Conservation (phyloP, 2,888 invertebrate species). For the Drosophila testacea region DNA sequence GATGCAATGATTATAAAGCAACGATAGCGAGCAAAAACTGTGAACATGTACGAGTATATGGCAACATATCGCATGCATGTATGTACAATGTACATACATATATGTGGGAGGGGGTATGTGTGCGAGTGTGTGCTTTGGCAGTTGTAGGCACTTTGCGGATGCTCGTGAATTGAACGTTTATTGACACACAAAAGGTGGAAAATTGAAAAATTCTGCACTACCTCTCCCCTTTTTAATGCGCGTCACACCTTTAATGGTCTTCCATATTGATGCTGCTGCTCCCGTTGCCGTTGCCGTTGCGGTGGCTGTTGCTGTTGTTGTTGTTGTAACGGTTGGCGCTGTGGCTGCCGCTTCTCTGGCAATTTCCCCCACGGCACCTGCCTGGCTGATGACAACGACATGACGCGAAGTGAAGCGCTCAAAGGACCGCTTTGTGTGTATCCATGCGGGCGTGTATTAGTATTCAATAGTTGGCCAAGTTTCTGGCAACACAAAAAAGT, state of each 20-base stretch:
- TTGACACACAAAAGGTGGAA: conserved; percentile 79
- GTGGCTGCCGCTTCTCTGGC: conserved; percentile 33
- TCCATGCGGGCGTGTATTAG: conserved; percentile 66
- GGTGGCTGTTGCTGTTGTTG: not conserved
- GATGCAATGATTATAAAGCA: conserved; percentile 75
- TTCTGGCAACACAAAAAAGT: conserved; percentile 36
- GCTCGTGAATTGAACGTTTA: conserved; percentile 80
- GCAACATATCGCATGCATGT: not conserved
- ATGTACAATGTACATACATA: conserved; percentile 8
- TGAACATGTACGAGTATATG: conserved; percentile 15
- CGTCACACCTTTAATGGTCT: conserved; percentile 61
- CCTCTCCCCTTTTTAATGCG: conserved; percentile 58
- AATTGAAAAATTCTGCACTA: conserved; percentile 76
- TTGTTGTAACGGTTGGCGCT: conserved; percentile 26
- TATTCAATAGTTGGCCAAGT: conserved; percentile 75
- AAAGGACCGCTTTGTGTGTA: conserved; percentile 74
- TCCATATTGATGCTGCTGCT: conserved; percentile 32
- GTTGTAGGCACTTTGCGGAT: conserved; percentile 79
- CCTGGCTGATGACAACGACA: conserved; percentile 52
- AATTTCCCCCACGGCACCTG: conserved; percentile 54
- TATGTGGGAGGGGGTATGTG: conserved; percentile 11
- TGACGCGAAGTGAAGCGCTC: conserved; percentile 49
- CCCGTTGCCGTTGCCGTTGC: not conserved
- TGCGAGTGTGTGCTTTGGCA: conserved; percentile 54
- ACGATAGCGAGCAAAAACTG: conserved; percentile 54